Conservation (phyloP, 2,888 invertebrate species). For the Watsonalla binaria region DNA sequence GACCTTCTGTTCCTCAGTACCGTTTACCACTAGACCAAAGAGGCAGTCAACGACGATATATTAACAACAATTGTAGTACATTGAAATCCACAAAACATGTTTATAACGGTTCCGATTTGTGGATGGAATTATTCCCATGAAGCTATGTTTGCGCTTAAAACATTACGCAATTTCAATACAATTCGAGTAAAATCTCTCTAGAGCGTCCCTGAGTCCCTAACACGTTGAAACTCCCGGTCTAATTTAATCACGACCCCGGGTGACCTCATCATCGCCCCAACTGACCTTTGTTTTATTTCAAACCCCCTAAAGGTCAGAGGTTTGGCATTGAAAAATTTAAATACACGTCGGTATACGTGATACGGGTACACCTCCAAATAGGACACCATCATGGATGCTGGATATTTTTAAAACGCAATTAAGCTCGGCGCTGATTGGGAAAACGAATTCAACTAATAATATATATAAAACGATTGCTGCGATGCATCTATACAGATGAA, state of each 20-base stretch:
- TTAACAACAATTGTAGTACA: too few relatives aligned
- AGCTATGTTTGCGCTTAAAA: too few relatives aligned
- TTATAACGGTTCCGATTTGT: too few relatives aligned
- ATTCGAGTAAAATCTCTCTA: neutral
- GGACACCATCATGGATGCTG: neutral
- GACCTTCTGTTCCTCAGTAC: too few relatives aligned
- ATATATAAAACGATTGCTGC: too few relatives aligned
- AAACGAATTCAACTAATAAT: too few relatives aligned
- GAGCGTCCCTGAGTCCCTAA: slow-evolving; percentile 28
- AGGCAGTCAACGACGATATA: too few relatives aligned
- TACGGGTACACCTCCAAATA: neutral
- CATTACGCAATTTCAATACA: neutral
- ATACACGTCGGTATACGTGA: slow-evolving; percentile 13
- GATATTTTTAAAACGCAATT: neutral
- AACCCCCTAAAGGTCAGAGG: slow-evolving; percentile 28
- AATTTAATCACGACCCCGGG: slow-evolving; percentile 59
- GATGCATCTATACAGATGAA: too few relatives aligned
- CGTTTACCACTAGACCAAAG: too few relatives aligned
- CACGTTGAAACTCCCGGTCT: slow-evolving; percentile 38
- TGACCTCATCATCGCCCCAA: slow-evolving; percentile 55
- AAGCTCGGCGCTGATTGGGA: too few relatives aligned
- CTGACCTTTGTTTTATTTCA: slow-evolving; percentile 50
- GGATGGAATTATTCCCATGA: too few relatives aligned
- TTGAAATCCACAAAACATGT: too few relatives aligned
- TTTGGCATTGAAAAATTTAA: slow-evolving; percentile 45